Evolutionary conservation across 2,888 invertebrate species (phyloP), one percentile per base, ranked within the genome.

Genomic region (Apoda limacodes): DNA sequence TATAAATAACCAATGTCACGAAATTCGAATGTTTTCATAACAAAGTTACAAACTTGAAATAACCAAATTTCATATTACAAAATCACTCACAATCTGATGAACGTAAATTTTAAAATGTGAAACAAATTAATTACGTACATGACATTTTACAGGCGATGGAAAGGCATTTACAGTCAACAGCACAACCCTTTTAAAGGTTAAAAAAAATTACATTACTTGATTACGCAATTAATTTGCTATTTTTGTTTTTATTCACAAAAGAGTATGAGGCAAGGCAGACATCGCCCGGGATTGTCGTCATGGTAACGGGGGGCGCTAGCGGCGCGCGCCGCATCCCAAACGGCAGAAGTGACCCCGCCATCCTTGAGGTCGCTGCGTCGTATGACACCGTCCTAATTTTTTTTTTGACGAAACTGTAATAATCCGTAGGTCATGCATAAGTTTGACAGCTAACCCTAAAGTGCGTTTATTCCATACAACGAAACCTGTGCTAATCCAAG

Each of bases 201-300:
- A 61, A 62, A 67, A 61, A 60, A 57, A 62, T 63, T 55, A 65
- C 59, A 52, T 58, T 52, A 63, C 66, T 64, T 63, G 65, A 66
- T 74, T 74, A 68, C 70, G 72, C 63, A 70, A 74, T 74, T 72
- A 75, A 72, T 75, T 71, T 59, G 71, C 71, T 75, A 75, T 75
- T 78, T 76, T 72, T 75, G 71, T 76, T 76, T 74, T 75, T 65
- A 58, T 65, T 54, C 59, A 53, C 51, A 45, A 55, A 50, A 57
- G 61, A 66, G 64, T n/a, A n/a, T n/a, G n/a, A n/a, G 65, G 62
- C 55, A 56, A 61, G 65, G 64, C 55, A 59, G 67, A 66, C 63
- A 68, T 66, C 65, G 75, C 74, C 75, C 62, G 65, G 68, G 76
- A 68, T 59, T 45, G 78, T 78, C 43, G 64, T 40, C 60, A 72